phyloP scores from a whole-genome alignment of 2,797 vertebrate species.

The Xerus rutilus region DNA sequence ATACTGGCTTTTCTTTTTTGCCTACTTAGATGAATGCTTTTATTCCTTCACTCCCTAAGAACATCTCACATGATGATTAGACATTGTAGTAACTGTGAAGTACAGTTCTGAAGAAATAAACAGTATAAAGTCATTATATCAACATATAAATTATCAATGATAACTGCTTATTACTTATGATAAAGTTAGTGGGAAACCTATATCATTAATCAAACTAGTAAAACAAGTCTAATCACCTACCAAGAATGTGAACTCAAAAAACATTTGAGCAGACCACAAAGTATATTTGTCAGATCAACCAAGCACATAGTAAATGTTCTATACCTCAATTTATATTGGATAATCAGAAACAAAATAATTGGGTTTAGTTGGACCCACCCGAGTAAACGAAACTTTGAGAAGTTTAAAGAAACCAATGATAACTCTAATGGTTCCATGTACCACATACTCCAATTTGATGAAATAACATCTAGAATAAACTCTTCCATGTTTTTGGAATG shows the following conservation, averaged over 20 bases:
- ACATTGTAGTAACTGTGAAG: neutral
- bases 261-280: neutral
- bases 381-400: neutral
- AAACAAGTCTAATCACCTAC: neutral
- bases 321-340: conserved; percentile 3
- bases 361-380: neutral
- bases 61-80: neutral
- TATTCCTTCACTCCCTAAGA: neutral
- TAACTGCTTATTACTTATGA: neutral
- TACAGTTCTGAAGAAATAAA: conserved; percentile 20
- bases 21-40: neutral
- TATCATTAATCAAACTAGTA: neutral
- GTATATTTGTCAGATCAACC: neutral
- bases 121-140: neutral
- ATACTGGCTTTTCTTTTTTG: neutral
- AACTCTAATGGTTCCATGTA: neutral
- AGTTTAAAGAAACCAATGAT: conserved; percentile 41
- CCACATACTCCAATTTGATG: neutral
- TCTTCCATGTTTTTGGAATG: neutral
- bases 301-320: neutral
- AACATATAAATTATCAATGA: conserved; percentile 33
- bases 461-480: neutral
- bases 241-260: neutral
- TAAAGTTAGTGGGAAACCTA: neutral
- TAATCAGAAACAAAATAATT: conserved; percentile 40